These are phyloP conservation scores for Drosophila suboccidentalis DNA, from an alignment of 2,888 invertebrate species.

Conservation along the genomic window DNA sequence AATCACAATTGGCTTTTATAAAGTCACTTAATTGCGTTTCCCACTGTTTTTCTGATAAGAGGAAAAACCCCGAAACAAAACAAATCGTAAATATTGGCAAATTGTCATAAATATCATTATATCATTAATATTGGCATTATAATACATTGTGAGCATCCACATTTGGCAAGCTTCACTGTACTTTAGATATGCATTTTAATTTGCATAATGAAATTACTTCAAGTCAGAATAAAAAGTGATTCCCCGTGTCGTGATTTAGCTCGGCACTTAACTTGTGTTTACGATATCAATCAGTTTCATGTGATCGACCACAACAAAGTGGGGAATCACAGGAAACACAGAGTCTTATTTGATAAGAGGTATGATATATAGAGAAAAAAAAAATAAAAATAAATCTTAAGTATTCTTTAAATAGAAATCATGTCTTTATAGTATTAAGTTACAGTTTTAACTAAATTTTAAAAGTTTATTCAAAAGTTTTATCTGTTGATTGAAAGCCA, in stretches of 20 bases:
- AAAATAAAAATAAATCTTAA: not conserved
- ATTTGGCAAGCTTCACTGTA: constrained; percentile 22
- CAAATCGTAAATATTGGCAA: constrained; percentile 19
- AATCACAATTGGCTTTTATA: constrained; percentile 4
- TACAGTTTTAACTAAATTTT: not conserved
- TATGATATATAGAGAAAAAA: not conserved
- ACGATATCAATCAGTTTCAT: not conserved
- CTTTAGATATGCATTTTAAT: not conserved
- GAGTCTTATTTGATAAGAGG: not conserved
- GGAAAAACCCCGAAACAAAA: not conserved
- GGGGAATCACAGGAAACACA: not conserved
- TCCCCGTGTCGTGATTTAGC: constrained; percentile 4
- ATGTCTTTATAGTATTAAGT: not conserved
- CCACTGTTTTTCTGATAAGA: constrained; percentile 2
- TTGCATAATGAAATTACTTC: not conserved
- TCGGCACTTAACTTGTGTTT: not conserved
- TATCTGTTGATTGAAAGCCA: constrained; percentile 5
- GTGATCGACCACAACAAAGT: not conserved
- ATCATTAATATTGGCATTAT: not conserved
- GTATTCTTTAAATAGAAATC: no score
- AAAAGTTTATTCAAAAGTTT: no score
- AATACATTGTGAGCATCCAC: not conserved
- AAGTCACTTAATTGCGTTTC: constrained; percentile 1
- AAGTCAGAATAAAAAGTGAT: not conserved
- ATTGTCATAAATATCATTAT: constrained; percentile 6